Evolutionary conservation across 2,113 vertebrate species (phyloP), one percentile per base, ranked within the genome.

Genomic region (Chinchilla lanigera): DNA sequence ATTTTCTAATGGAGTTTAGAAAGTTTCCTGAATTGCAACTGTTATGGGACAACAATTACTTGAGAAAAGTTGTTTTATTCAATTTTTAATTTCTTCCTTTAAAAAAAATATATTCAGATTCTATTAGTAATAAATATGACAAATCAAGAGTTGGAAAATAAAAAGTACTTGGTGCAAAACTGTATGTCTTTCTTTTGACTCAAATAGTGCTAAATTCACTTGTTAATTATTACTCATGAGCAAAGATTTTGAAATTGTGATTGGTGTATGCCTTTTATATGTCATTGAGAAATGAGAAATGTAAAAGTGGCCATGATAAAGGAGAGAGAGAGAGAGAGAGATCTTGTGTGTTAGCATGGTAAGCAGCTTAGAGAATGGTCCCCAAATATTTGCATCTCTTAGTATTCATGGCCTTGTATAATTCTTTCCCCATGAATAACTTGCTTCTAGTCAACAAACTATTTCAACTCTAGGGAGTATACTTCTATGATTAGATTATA

Each of bases 201-300:
- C 30, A 4, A 82, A 67, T 87, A n/a, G 82, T 56, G 16, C 56
- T 93, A 30, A 82, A 80, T 90, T 86, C 35, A 26, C 69, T n/a
- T 47, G 11, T 41, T 82, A 28, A 19, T 56, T 91, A 87, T 83
- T 63, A 47, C 19, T 89, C 63, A 16, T 78, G 61, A 84, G 28
- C 26, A 50, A 86, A 4, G 0, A 52, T 22, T 69, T 82, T 95
- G 50, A 12, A 7, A 35, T 84, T 92, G 12, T 47, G 22, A 67
- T n/a, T 67, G 16, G 14, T 82, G 9, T 10, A 58, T 60, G 26
- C 47, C 58, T 12, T 73, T 2, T 47, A 47, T 80, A 16, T 86
- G 35, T 85, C 89, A 91, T 52, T 94, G 65, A 88, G 47, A 93
- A 87, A 83, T 65, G 47, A 63, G n/a, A 81, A 93, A 33, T 24